Evolutionary conservation across 2,797 vertebrate genomes (phyloP).

Genomic region (Danio albolineatus): DNA sequence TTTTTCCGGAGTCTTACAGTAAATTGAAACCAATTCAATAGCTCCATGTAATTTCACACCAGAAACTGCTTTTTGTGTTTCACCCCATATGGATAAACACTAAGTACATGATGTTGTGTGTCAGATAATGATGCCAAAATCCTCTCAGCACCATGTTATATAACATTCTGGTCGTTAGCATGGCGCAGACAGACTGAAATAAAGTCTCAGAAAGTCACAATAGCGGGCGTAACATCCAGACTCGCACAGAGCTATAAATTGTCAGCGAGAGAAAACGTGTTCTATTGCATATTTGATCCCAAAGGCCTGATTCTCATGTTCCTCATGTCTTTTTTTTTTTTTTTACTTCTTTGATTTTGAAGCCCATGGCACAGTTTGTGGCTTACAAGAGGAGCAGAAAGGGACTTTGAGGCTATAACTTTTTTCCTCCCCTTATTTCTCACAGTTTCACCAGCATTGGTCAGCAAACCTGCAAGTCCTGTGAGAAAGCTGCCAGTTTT

Average conservation of each 20-base stretch:
- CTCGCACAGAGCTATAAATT: constrained; percentile 50
- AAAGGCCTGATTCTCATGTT: constrained; percentile 64
- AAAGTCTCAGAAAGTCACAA: constrained; percentile 51
- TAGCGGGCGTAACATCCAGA: constrained; percentile 51
- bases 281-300: constrained; percentile 31
- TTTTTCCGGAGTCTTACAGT: background rate
- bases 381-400: constrained; percentile 68
- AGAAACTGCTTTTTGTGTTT: constrained; percentile 36
- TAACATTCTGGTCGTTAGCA: constrained; percentile 33
- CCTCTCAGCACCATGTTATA: constrained; percentile 30
- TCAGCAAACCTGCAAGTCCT: background rate
- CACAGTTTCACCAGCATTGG: constrained; percentile 61
- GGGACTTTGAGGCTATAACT: constrained; percentile 64
- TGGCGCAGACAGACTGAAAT: constrained; percentile 37
- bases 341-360: constrained; percentile 73
- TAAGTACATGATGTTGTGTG: constrained; percentile 20
- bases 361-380: constrained; percentile 75
- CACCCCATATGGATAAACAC: constrained; percentile 13
- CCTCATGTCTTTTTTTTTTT: constrained; percentile 62
- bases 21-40: background rate
- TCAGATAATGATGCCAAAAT: constrained; percentile 13
- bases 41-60: constrained; percentile 20
- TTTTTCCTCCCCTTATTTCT: constrained; percentile 61
- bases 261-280: constrained; percentile 4
- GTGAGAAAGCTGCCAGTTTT: constrained; percentile 3